Percentiles rank a stretch among this genome's conserved stretches.
Evolutionary conservation across 2,888 invertebrate species (phyloP).

Genomic region (Protodeltote pygarga): DNA sequence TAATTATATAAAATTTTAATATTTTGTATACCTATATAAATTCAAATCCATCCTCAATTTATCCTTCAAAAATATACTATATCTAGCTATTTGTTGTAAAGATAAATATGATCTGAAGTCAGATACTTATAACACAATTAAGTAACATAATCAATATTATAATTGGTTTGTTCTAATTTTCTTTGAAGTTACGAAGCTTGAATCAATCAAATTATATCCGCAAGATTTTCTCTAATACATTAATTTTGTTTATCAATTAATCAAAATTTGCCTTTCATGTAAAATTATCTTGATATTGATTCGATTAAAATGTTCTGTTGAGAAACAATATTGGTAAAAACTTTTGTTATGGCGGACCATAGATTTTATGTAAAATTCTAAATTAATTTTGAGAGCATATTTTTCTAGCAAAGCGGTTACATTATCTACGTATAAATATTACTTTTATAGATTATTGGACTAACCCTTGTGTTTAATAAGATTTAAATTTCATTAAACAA

Average conservation of each 20-base stretch:
- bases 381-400: too few species aligned
- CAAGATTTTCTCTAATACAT: conserved; percentile 50
- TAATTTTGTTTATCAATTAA: conserved; percentile 44
- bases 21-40: too few species aligned
- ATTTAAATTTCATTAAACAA: too few species aligned
- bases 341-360: too few species aligned
- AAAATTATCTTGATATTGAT: conserved; percentile 17
- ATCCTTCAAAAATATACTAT: too few species aligned
- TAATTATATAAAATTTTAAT: too few species aligned
- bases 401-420: too few species aligned
- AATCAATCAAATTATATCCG: conserved; percentile 47
- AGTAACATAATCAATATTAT: conserved; percentile 56
- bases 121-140: conserved; percentile 39
- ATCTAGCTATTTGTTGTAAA: conserved; percentile 3
- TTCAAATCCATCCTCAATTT: too few species aligned
- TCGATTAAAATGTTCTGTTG: not conserved
- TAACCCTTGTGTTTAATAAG: too few species aligned
- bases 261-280: conserved; percentile 9
- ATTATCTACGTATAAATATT: too few species aligned
- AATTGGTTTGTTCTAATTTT: conserved; percentile 59
- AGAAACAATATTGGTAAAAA: not conserved
- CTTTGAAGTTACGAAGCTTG: conserved; percentile 58
- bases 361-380: too few species aligned
- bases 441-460: too few species aligned
- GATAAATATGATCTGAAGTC: conserved; percentile 18